Base-by-base conservation (phyloP, 2,113 vertebrate genomes). In the Stomatorhinus ivindoensis region DNA sequence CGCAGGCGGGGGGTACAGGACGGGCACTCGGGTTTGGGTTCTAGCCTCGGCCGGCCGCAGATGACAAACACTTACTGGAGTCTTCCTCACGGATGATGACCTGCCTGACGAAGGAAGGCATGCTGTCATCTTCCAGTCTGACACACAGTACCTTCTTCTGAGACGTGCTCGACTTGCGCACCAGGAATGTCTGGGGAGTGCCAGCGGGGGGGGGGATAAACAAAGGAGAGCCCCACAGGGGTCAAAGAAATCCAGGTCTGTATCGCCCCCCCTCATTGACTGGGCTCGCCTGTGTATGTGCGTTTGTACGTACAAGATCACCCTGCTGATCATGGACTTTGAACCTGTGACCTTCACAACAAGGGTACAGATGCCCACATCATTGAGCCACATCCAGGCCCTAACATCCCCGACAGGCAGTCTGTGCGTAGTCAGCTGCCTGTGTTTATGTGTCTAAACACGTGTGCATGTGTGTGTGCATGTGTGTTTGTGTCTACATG, bases 91-190 rank as follows among this genome's bases (percentile, higher is more conserved):
- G 94, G 92, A 98, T 95, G 80, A 94, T 92, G 90, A 97, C 95
- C 93, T 97, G 96, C 87, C 96, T 95, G 27, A 98, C 96, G 19
- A 98, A 98, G 69, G 96, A 97, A 0, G 97, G 97, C 73, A 96
- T 93, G 0, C 93, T 95, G 93, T 97, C 95, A n/a, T 98, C 97
- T 0, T 95, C 93, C 92, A 98, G 93, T 83, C 97, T 95, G 13
- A 98, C 92, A 4, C 97, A 98, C 82, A 98, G 94, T 50, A 97
- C 96, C 42, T 97, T 96, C 87, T 93, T 97, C 92, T 96, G 95
- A 27, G 94, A 96, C 0, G 97, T 97, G 90, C 93, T 96, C 24
- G 97, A 98, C 91, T 94, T 97, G 61, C 97, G 95, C 90, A 98
- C 97, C 92, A 98, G 92, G 90, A 98, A 98, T 0, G 95, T 96